phyloP scores from a whole-genome alignment of 2,113 vertebrate genomes.

The Nothocercus julius region DNA sequence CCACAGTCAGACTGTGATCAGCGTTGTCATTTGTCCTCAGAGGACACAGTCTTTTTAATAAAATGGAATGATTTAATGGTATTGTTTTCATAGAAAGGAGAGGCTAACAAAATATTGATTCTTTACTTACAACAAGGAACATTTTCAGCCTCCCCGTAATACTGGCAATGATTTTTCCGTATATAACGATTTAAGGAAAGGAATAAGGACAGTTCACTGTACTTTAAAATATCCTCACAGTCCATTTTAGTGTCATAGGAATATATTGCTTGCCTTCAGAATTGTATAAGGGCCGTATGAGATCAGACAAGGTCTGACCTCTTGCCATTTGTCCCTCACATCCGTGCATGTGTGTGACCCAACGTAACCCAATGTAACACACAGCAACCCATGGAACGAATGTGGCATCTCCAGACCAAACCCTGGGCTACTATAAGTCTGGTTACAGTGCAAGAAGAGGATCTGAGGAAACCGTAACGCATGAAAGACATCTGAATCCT shows the following conservation, averaged over 20 bases:
- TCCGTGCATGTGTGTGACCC: background rate
- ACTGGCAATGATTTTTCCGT: slow-evolving; percentile 8
- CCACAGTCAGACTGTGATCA: background rate
- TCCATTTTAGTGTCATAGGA: background rate
- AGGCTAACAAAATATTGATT: slow-evolving; percentile 40
- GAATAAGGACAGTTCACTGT: background rate
- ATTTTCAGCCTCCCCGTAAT: slow-evolving; percentile 1
- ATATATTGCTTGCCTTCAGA: rapidly evolving
- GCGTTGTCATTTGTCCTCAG: background rate
- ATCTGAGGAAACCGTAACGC: rapidly evolving
- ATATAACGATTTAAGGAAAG: background rate
- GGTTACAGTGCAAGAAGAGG: rapidly evolving
- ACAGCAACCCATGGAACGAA: background rate
- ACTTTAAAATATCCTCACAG: background rate
- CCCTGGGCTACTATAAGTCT: background rate
- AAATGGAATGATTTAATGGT: slow-evolving; percentile 1
- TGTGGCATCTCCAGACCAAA: rapidly evolving
- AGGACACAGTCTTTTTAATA: slow-evolving; percentile 1
- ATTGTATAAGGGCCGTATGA: background rate
- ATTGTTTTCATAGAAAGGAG: background rate
- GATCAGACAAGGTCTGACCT: background rate
- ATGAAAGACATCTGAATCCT: background rate
- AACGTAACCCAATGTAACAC: background rate
- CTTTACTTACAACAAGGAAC: background rate
- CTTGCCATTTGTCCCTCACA: background rate